Conservation (phyloP, 2,888 invertebrate genomes). For the Oligia fasciuncula region DNA sequence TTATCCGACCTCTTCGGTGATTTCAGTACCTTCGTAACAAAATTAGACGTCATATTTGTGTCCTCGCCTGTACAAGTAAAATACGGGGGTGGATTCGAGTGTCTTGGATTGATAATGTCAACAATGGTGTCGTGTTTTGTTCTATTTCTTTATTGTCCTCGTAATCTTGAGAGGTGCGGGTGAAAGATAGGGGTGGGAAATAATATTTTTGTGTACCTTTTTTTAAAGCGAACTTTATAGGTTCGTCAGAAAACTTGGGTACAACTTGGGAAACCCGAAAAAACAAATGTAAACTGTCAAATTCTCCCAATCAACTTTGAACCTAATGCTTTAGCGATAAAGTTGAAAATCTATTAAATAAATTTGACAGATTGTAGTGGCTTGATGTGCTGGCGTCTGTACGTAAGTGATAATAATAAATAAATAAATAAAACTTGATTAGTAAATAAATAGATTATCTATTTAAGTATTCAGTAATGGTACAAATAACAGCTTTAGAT, state of each 20-base stretch:
- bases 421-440: too few species aligned
- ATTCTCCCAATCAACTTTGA: too few species aligned
- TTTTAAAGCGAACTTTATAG: background rate
- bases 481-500: background rate
- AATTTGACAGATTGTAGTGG: too few species aligned
- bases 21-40: background rate
- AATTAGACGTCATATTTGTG: background rate
- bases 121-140: conserved; percentile 46
- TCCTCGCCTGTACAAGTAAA: background rate
- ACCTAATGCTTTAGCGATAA: too few species aligned
- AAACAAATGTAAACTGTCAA: too few species aligned
- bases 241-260: background rate
- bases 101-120: conserved; percentile 58
- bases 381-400: too few species aligned
- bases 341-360: too few species aligned
- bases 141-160: conserved; percentile 43
- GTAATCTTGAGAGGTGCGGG: conserved; percentile 21
- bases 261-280: too few species aligned
- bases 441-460: too few species aligned
- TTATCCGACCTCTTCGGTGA: background rate
- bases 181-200: conserved; percentile 24
- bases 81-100: conserved; percentile 17
- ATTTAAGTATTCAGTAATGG: too few species aligned
- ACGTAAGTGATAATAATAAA: too few species aligned
- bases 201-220: background rate